Evolutionary conservation across 2,113 vertebrate genomes (phyloP), one percentile per base, ranked within the genome.

Genomic region (Coptodon bakossiorum): DNA sequence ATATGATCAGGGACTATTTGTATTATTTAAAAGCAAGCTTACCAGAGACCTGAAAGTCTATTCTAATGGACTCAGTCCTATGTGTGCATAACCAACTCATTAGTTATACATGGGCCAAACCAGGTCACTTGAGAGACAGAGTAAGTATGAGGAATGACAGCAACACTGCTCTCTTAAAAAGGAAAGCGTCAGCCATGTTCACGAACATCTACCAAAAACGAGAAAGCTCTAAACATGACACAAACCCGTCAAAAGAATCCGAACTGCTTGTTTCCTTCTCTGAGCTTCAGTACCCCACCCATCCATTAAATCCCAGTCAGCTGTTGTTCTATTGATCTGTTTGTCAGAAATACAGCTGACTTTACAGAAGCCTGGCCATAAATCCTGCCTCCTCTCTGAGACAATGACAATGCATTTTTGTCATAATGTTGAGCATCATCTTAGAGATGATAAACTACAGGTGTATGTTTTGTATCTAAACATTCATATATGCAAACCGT

Each of bases 21-120:
- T 93, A 93, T 94, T 91, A 94, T 94, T 94, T 88, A 95, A 81
- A 85, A 54, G 71, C 48, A 31, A 71, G 86, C 50, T 78, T 81
- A 76, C 81, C 31, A 80, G 85, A 88, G 85, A 91, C 54, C 31
- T 91, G 50, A 45, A 59, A 40, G 52, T 50, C 57, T 84, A 68
- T 86, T 91, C 86, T 93, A 91, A 95, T 91, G 93, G 90, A 90
- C 45, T 88, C 76, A 81, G 40, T 68, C 78, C 71, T 61, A 66
- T 57, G 85, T 43, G 86, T 38, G 80, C 29, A 80, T 40, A 80
- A 71, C 88, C 68, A 85, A 4, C 87, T 92, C 91, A 94, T 93
- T 59, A 89, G 91, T 92, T 88, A 91, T 93, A 81, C 56, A 93
- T 90, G 90, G 82, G 13, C 48, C 53, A 83, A 84, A 86, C 81